Percentiles rank a stretch among this genome's conserved stretches.
phyloP scores from a whole-genome alignment of 2,797 vertebrate genomes.

The Masticophis lateralis region DNA sequence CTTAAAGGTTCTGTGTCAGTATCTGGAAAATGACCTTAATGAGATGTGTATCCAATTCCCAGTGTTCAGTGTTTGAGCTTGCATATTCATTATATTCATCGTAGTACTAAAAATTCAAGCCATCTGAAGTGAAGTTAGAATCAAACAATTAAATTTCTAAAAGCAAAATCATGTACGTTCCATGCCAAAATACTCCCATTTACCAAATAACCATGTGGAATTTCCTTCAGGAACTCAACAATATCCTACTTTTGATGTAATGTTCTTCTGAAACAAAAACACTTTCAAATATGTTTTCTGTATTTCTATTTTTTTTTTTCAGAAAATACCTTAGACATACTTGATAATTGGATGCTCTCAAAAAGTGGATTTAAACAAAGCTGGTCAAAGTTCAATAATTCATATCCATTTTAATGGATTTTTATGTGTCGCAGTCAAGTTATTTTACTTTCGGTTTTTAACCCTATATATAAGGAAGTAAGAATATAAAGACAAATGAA shows the following conservation, averaged over 20 bases:
- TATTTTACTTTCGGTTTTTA: slow-evolving; percentile 23
- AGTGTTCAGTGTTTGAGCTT: neutral
- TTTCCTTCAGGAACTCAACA: slow-evolving; percentile 62
- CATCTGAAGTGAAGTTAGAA: slow-evolving; percentile 16
- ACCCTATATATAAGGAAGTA: slow-evolving; percentile 46
- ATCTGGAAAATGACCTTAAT: slow-evolving; percentile 4
- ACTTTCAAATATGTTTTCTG: slow-evolving; percentile 59
- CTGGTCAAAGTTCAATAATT: slow-evolving; percentile 34
- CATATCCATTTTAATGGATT: slow-evolving; percentile 28
- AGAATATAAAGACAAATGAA: slow-evolving; percentile 27
- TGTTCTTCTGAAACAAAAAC: slow-evolving; percentile 67
- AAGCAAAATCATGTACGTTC: slow-evolving; percentile 32
- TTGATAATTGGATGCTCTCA: slow-evolving; percentile 49
- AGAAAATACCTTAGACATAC: slow-evolving; percentile 55
- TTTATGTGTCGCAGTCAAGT: slow-evolving; percentile 16
- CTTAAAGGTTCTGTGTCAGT: slow-evolving; percentile 12
- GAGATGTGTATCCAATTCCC: neutral
- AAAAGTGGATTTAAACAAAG: slow-evolving; percentile 17
- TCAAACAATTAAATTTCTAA: neutral
- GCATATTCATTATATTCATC: neutral
- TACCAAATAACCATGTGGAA: slow-evolving; percentile 46
- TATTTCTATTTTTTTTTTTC: slow-evolving; percentile 53
- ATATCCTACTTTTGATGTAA: slow-evolving; percentile 66
- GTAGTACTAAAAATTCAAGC: slow-evolving; percentile 2
- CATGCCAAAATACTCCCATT: slow-evolving; percentile 52